Percentiles rank a stretch among this genome's conserved stretches.
phyloP scores from a whole-genome alignment of 2,113 vertebrate genomes.

The Takifugu bimaculatus region DNA sequence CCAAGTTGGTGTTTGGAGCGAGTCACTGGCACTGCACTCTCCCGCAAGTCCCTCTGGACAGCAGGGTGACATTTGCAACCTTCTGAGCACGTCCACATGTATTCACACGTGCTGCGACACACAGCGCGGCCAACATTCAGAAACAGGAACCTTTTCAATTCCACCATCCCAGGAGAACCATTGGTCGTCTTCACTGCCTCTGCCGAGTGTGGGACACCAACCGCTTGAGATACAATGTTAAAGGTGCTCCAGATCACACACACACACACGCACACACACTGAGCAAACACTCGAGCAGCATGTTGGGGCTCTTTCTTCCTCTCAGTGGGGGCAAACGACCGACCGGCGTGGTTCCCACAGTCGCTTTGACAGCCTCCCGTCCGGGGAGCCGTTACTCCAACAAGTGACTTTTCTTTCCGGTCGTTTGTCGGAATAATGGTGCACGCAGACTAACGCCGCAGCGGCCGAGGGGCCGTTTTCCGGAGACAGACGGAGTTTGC shows the following conservation, averaged over 20 bases:
- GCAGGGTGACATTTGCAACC: too few relatives aligned
- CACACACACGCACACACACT: neutral
- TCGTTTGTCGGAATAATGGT: conserved; percentile 65
- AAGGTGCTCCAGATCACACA: conserved; percentile 22
- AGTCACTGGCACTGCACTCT: too few relatives aligned
- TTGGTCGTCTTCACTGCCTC: conserved; percentile 35
- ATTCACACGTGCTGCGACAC: too few relatives aligned
- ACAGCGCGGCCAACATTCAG: too few relatives aligned
- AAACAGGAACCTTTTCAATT: too few relatives aligned
- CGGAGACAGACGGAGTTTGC: conserved; percentile 60
- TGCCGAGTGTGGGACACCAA: conserved; percentile 10
- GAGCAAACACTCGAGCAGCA: conserved; percentile 18
- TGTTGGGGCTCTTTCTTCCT: conserved; percentile 46
- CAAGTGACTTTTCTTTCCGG: conserved; percentile 73
- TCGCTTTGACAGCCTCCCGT: conserved; percentile 53
- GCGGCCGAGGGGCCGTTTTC: conserved; percentile 60
- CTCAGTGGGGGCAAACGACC: conserved; percentile 45
- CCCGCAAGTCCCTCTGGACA: too few relatives aligned
- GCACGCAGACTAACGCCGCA: conserved; percentile 47
- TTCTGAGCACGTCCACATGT: too few relatives aligned
- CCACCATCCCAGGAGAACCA: neutral
- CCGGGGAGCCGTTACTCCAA: conserved; percentile 69
- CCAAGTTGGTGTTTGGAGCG: too few relatives aligned
- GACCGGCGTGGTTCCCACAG: conserved; percentile 49
- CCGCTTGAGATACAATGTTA: conserved; percentile 20